phyloP scores from a whole-genome alignment of 1,140 invertebrate genomes.

The Drosophila ironensis region DNA sequence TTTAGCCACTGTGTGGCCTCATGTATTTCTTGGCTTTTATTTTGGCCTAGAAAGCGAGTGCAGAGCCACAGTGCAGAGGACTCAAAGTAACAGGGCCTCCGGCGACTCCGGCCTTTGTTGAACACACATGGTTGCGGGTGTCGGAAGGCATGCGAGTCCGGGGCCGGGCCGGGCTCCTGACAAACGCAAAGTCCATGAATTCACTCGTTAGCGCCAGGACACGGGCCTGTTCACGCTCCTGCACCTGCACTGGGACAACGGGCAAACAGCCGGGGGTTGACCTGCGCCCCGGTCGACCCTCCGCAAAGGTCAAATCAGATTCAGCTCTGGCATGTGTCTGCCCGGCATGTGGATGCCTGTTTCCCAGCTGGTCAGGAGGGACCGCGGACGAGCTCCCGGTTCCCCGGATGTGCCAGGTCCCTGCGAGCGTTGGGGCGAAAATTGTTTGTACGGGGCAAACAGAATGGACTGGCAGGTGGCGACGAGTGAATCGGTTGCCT shows the following conservation, averaged over 20 bases:
- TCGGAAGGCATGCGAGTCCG: conserved; percentile 4
- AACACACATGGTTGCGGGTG: conserved; percentile 21
- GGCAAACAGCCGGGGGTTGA: conserved; percentile 17
- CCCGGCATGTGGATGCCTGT: background rate
- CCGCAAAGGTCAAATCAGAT: conserved; percentile 43
- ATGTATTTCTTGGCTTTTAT: no score
- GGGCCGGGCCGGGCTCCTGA: background rate
- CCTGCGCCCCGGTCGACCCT: background rate
- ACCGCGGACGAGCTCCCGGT: conserved; percentile 13
- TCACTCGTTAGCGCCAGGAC: conserved; percentile 56
- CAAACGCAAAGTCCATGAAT: conserved; percentile 44
- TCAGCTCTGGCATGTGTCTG: conserved; percentile 29
- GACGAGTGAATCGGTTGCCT: conserved; percentile 22
- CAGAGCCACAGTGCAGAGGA: conserved; percentile 17
- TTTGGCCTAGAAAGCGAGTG: background rate
- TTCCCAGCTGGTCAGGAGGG: conserved; percentile 1
- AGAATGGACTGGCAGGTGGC: conserved; percentile 30
- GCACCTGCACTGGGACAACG: conserved; percentile 21
- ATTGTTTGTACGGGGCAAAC: conserved; percentile 54
- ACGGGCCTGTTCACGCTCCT: conserved; percentile 23
- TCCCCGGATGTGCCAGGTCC: conserved; percentile 22
- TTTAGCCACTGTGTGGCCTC: no score
- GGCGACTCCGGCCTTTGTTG: conserved; percentile 25
- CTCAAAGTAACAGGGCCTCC: conserved; percentile 29
- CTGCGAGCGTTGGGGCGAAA: conserved; percentile 7